Conservation (phyloP, 2,888 invertebrate species). For the Epinotia brunnichana region DNA sequence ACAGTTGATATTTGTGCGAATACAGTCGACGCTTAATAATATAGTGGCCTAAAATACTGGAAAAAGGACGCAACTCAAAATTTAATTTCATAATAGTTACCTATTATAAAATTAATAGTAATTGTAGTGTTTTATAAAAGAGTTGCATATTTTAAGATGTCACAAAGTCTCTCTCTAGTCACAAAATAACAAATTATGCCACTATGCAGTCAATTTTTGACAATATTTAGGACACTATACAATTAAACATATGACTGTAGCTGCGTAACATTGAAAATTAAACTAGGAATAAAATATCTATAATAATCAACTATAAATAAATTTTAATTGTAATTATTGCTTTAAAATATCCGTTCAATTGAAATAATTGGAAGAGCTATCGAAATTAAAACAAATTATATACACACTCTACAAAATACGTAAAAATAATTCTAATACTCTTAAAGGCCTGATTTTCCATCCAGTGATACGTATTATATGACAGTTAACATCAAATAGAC, state of each 20-base stretch:
- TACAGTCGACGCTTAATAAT: slow-evolving; percentile 19
- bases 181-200: neutral
- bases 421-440: slow-evolving; percentile 5
- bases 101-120: neutral
- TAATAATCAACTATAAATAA: slow-evolving; percentile 64
- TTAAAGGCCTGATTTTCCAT: neutral
- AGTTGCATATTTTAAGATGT: neutral
- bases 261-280: slow-evolving; percentile 42
- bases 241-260: slow-evolving; percentile 29
- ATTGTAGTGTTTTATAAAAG: too few species aligned
- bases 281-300: slow-evolving; percentile 64
- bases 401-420: slow-evolving; percentile 45
- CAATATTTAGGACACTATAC: slow-evolving; percentile 38
- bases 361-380: slow-evolving; percentile 66
- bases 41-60: slow-evolving; percentile 16
- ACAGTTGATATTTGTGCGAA: slow-evolving; percentile 64
- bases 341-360: slow-evolving; percentile 62
- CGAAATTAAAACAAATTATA: slow-evolving; percentile 51
- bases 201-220: neutral
- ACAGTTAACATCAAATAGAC: too few species aligned
- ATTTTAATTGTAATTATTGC: slow-evolving; percentile 71
- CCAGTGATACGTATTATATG: neutral
- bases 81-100: neutral
- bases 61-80: neutral
- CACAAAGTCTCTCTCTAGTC: too few species aligned